Base-by-base conservation (phyloP, 2,888 invertebrate genomes). In the Ypsolopha sequella region DNA sequence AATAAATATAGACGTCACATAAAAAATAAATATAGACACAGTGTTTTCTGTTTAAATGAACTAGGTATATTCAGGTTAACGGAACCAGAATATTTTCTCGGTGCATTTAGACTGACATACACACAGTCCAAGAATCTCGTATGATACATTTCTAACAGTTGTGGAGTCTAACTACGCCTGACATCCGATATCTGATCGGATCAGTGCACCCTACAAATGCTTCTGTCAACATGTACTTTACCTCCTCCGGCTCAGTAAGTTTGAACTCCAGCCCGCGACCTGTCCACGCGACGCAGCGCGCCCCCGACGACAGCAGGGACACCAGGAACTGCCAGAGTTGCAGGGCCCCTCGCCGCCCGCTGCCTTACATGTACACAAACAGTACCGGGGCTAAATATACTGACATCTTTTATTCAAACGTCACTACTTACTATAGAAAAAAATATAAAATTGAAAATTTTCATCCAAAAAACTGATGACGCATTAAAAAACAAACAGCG, bases 311-410 rank as follows among this genome's bases (percentile, higher is more conserved):
- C 91, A 89, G 85, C 68, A 66, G 77, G 74, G 55, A 92, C 90
- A 97, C 96, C 47, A 98, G 88, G 80, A 98, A 98, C 85, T 98
- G 98, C 97, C 97, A 98, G 51, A 98, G 82, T 70, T 98, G 96
- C 10, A 96, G 88, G 0, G 95, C 95, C 0, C 96, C 96, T 36
- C 96, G 88, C n/a, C 95, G 80, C 0, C 80, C 75, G 0, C 74
- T 62, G 0, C 67, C 68, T 56, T 48, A 43, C 24, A 7, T 7
- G 7, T 36, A 10, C 7, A 11, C 14, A 36, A 14, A 13, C 44
- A 47, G 33, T 33, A 4, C 2, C 24, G 4, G 24, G 24, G 24
- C 24, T 3, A 24, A 24, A 2, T 4, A 24, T n/a, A n/a, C n/a
- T n/a, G n/a, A n/a, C n/a, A n/a, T n/a, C n/a, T n/a, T n/a, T n/a